These are phyloP conservation scores for Atractosteus spatula DNA, from an alignment of 2,113 vertebrate species.

Conservation along the genomic window DNA sequence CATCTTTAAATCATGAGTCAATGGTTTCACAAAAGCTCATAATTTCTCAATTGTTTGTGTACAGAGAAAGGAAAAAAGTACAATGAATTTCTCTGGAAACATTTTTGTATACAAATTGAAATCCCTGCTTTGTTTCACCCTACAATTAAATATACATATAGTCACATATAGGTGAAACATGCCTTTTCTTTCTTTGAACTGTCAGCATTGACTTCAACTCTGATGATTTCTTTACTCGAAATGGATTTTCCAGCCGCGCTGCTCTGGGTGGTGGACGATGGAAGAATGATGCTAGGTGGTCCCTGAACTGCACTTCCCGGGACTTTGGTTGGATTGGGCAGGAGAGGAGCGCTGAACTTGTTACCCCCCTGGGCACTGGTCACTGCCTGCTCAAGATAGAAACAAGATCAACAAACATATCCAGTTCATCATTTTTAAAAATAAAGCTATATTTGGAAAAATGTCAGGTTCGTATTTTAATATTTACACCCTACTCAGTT, in stretches of 20 bases:
- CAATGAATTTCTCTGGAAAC: no score
- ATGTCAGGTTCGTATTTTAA: no score
- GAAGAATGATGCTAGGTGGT: constrained; percentile 64
- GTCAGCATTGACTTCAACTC: constrained; percentile 82
- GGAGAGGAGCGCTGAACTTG: constrained; percentile 60
- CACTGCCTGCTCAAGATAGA: constrained; percentile 69
- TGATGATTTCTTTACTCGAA: constrained; percentile 67
- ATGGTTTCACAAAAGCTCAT: no score
- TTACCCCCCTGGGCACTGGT: constrained; percentile 65
- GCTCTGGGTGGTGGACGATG: constrained; percentile 75
- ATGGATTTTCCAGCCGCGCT: constrained; percentile 66
- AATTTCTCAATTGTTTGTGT: no score
- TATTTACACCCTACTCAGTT: no score
- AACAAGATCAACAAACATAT: no score
- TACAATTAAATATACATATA: neutral
- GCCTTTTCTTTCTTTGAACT: constrained; percentile 97
- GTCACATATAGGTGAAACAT: constrained; percentile 35
- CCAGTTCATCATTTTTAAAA: no score
- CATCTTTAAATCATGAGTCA: no score
- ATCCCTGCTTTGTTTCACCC: no score
- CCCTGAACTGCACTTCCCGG: constrained; percentile 57
- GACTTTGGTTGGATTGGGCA: constrained; percentile 71
- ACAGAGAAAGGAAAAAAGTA: no score
- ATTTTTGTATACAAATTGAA: no score
- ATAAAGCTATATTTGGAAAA: no score